These are phyloP conservation scores for Mesochorus sp. DNA, from an alignment of 2,888 invertebrate species.

Conservation along the genomic window DNA sequence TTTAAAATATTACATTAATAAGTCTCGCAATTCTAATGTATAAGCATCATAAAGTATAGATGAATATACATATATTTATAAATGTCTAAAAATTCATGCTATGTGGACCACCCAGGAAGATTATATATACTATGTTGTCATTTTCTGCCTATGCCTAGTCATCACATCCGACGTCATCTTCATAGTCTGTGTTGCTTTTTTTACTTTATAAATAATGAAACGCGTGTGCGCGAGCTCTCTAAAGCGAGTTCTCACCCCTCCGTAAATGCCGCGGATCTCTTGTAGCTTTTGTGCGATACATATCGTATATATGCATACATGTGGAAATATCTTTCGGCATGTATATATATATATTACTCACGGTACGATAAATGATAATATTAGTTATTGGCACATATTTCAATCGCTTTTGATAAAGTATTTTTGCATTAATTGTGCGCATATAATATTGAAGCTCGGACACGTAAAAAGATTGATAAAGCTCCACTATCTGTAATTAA, in stretches of 20 bases:
- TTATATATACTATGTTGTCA: neutral
- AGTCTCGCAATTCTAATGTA: neutral
- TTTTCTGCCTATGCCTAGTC: neutral
- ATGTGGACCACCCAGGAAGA: slow-evolving; percentile 41
- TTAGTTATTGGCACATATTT: neutral
- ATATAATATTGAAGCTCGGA: no score
- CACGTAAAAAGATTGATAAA: no score
- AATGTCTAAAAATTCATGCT: neutral
- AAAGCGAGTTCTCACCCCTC: slow-evolving; percentile 16
- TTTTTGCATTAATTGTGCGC: no score
- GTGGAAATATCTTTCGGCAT: no score
- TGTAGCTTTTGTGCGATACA: neutral
- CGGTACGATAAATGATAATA: neutral
- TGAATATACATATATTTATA: slow-evolving; percentile 3
- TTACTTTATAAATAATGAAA: slow-evolving; percentile 6
- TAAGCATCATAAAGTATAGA: neutral
- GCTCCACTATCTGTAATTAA: no score
- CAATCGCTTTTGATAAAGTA: neutral
- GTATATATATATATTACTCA: no score
- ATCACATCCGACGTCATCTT: slow-evolving; percentile 20
- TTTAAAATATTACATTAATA: no score
- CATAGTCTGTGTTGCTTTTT: neutral
- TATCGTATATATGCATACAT: neutral
- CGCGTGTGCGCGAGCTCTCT: neutral
- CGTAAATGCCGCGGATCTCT: slow-evolving; percentile 20